Conservation (phyloP, 2,888 invertebrate genomes). For the Eupithecia exiguata region DNA sequence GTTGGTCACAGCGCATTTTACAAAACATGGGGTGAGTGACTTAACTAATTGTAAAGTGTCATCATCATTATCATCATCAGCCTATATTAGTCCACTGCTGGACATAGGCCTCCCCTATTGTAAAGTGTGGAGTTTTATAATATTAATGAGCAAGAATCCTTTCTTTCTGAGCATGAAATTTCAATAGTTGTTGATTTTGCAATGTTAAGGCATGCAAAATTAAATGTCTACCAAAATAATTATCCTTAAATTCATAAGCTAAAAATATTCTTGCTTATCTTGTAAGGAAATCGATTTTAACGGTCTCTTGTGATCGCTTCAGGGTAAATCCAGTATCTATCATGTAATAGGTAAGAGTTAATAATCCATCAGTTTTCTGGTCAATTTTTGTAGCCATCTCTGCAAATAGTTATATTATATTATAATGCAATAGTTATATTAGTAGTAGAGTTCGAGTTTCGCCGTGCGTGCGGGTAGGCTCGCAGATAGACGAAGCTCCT, state of each 20-base stretch:
- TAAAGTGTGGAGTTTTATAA: too few relatives aligned
- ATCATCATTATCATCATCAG: too few relatives aligned
- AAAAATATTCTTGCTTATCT: background rate
- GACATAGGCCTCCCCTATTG: too few relatives aligned
- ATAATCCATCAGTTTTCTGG: background rate
- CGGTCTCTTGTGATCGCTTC: background rate
- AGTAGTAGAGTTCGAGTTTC: too few relatives aligned
- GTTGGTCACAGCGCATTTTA: slow-evolving; percentile 86
- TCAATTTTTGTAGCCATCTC: background rate
- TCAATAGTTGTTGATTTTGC: background rate
- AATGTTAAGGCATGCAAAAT: background rate
- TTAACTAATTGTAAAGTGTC: too few relatives aligned
- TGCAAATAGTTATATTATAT: too few relatives aligned
- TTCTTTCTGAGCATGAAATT: background rate
- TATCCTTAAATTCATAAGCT: background rate
- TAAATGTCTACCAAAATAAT: background rate
- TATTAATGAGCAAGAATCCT: background rate
- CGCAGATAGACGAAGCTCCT: too few relatives aligned
- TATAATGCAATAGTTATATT: too few relatives aligned
- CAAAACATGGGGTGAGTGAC: slow-evolving; percentile 81
- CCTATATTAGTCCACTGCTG: too few relatives aligned
- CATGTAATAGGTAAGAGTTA: background rate
- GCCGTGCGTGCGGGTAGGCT: too few relatives aligned
- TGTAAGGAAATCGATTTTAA: slow-evolving; percentile 3
- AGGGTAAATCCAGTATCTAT: background rate